phyloP scores from a whole-genome alignment of 2,888 invertebrate species.

The Xylophagus ater region DNA sequence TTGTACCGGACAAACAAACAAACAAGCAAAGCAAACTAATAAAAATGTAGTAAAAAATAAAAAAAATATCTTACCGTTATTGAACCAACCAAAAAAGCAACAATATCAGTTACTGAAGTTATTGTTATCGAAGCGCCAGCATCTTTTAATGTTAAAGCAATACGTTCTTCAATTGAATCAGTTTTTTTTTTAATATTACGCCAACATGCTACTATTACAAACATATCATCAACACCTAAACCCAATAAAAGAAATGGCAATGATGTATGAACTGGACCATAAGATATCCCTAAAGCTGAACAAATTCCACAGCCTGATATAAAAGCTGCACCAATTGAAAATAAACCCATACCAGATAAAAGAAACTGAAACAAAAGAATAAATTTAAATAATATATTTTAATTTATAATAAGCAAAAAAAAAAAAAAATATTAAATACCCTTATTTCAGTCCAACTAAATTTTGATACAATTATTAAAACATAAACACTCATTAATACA shows the following conservation, averaged over 20 bases:
- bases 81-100: constrained; percentile 67
- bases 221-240: constrained; percentile 72
- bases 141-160: constrained; percentile 61
- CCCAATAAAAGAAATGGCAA: constrained; percentile 73
- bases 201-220: constrained; percentile 73
- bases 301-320: constrained; percentile 59
- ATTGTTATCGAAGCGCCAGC: constrained; percentile 76
- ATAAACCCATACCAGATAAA: constrained; percentile 46
- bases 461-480: constrained; percentile 59
- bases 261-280: constrained; percentile 72
- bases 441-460: constrained; percentile 63
- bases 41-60: neutral
- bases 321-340: constrained; percentile 64
- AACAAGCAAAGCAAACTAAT: neutral
- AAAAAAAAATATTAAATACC: constrained; percentile 35
- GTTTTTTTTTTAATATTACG: constrained; percentile 48
- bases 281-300: constrained; percentile 56
- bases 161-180: constrained; percentile 48
- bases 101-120: constrained; percentile 71
- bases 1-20: no score
- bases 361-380: neutral
- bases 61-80: constrained; percentile 48
- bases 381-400: neutral
- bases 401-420: constrained; percentile 6
- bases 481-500: constrained; percentile 60